Evolutionary conservation across 2,113 vertebrate genomes (phyloP), one percentile per base, ranked within the genome.

Genomic region (Spea bombifrons): DNA sequence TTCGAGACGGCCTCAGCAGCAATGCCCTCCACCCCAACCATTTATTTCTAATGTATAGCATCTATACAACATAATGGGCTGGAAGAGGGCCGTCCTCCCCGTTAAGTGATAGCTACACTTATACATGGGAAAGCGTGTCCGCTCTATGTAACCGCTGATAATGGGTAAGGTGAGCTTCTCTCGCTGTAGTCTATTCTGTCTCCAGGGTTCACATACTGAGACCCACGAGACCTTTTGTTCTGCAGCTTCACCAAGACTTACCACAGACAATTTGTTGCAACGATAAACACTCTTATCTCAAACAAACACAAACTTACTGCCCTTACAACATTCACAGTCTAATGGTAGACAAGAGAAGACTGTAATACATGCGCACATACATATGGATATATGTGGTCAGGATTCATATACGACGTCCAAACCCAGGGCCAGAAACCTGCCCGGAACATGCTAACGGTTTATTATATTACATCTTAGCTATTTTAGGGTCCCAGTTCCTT

Each of bases 41-140:
- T 30, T 30, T 30, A 1, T 30, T 30, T 30, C 30, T 30, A 30
- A 30, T 30, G 30, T 30, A 30, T 30, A 30, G 30, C 30, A 30
- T 30, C 30, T 30, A 30, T 30, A 30, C 30, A 30, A 30, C 52
- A 53, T 53, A 53, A 53, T 12, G 52, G 52, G 52, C 52, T 53
- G 52, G 67, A 16, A 69, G 12, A 49, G 67, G 3, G 47, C 48
- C 45, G 17, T 71, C 49, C 50, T 17, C 61, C 6, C 9, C 17
- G 46, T 65, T 68, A 68, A 59, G 50, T 8, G 53, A 68, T 76
- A 76, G 49, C 66, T 69, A 55, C 50, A 59, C 68, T 76, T 76
- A 76, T 15, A 48, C 13, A 48, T 30, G 53, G 30, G 53, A 9
- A 52, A 13, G 44, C 12, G 10, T 71, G 69, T 53, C 69, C 10